These are phyloP conservation scores for Pseudachorutes palmiensis DNA, from an alignment of 1,140 invertebrate species.

Conservation along the genomic window DNA sequence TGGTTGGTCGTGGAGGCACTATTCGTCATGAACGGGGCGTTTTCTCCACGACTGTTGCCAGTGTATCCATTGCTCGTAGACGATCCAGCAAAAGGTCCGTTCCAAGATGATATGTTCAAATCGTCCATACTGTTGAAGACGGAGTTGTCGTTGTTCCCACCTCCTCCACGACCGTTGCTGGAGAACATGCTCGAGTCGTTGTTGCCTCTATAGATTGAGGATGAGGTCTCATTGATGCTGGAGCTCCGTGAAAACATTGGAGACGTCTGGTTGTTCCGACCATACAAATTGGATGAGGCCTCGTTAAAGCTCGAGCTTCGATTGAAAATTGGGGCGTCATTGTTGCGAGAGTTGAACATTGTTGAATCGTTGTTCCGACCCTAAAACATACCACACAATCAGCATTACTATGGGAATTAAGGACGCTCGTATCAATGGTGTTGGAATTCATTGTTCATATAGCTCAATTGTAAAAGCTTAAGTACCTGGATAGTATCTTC, in stretches of 20 bases:
- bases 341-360: neutral
- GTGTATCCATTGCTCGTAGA: neutral
- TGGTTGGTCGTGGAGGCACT: neutral
- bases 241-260: slow-evolving; percentile 8
- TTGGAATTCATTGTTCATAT: too few species aligned
- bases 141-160: slow-evolving; percentile 12
- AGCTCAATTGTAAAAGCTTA: too few species aligned
- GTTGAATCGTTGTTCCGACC: neutral
- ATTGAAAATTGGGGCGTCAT: neutral
- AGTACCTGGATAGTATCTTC: slow-evolving; percentile 36
- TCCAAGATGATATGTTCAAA: slow-evolving; percentile 10
- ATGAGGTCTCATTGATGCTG: neutral
- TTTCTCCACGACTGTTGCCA: neutral
- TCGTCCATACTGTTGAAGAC: slow-evolving; percentile 12
- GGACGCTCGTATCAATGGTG: too few species aligned
- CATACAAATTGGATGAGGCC: slow-evolving; percentile 14
- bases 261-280: slow-evolving; percentile 2
- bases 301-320: slow-evolving; percentile 3
- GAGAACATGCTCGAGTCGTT: slow-evolving; percentile 1
- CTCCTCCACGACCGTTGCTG: neutral
- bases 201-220: slow-evolving; percentile 5
- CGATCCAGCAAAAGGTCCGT: neutral
- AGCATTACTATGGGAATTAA: too few species aligned
- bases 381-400: too few species aligned
- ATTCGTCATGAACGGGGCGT: neutral